Percentiles rank a stretch among this genome's conserved stretches.
Conservation (phyloP, 2,797 vertebrate genomes). For the Holocentrus rufus region DNA sequence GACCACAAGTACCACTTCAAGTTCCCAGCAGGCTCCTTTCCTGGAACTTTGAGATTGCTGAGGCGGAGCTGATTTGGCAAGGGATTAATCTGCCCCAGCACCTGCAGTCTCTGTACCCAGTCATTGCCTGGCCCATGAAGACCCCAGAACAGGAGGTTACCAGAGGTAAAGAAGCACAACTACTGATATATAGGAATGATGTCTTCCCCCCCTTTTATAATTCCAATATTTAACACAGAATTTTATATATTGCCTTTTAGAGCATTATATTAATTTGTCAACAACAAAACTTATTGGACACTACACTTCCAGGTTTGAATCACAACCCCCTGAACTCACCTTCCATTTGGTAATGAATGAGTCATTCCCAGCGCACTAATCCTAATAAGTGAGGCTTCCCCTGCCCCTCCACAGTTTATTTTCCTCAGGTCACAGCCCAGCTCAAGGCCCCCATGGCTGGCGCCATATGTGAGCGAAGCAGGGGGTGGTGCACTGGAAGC, state of each 20-base stretch:
- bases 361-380: conserved; percentile 59
- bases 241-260: not conserved
- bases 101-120: conserved; percentile 72
- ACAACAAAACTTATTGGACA: not conserved
- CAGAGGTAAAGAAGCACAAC: conserved; percentile 39
- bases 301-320: conserved; percentile 1
- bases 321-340: conserved; percentile 17
- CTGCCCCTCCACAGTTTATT: conserved; percentile 69
- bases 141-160: conserved; percentile 37
- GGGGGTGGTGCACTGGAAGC: conserved; percentile 76
- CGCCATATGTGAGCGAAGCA: conserved; percentile 79
- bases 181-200: not conserved
- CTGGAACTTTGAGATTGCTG: conserved; percentile 76
- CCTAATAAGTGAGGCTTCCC: conserved; percentile 68
- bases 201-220: not conserved
- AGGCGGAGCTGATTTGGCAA: conserved; percentile 77
- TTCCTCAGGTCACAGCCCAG: conserved; percentile 73
- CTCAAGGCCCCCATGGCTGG: conserved; percentile 74
- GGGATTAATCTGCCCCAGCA: conserved; percentile 77
- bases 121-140: conserved; percentile 30
- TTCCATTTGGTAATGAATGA: conserved; percentile 34
- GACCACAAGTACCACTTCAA: conserved; percentile 79
- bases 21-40: conserved; percentile 77
- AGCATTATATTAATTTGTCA: conserved; percentile 9
- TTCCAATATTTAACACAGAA: conserved; percentile 3